A percentile compares a stretch with the other conserved stretches of the same genome.
These are phyloP conservation scores for Penaeus japonicus DNA, from an alignment of 1,140 invertebrate species.

Conservation along the genomic window DNA sequence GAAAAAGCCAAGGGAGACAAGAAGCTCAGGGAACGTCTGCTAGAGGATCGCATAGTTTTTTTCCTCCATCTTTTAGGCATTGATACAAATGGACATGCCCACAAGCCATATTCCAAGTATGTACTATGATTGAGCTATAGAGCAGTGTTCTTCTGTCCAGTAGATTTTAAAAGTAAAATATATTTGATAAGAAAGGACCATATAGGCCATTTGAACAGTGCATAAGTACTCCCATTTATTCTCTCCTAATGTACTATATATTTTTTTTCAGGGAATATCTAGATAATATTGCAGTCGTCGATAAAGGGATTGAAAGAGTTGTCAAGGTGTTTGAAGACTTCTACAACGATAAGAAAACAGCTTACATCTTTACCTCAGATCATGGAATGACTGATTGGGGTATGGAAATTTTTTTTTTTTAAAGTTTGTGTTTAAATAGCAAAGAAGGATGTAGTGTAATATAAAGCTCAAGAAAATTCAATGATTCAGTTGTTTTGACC, in stretches of 20 bases:
- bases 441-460: not conserved
- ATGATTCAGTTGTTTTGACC: no score
- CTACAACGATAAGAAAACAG: constrained; percentile 81
- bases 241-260: not conserved
- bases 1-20: constrained; percentile 66
- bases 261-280: constrained; percentile 77
- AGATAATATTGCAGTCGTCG: constrained; percentile 82
- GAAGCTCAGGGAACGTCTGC: constrained; percentile 66
- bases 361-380: constrained; percentile 93
- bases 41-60: constrained; percentile 77
- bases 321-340: constrained; percentile 75
- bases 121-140: constrained; percentile 50
- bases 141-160: constrained; percentile 17
- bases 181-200: no score
- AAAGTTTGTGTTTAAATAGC: not conserved
- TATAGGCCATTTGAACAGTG: not conserved
- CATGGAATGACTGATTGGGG: constrained; percentile 99
- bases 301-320: constrained; percentile 77
- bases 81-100: constrained; percentile 92
- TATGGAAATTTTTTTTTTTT: constrained; percentile 52
- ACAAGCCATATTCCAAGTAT: constrained; percentile 89
- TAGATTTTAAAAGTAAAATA: not conserved
- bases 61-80: constrained; percentile 94
- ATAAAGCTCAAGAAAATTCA: no score
- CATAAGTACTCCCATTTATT: not conserved